Evolutionary conservation across 2,113 vertebrate genomes (phyloP).

Genomic region (Dasyprocta punctata): DNA sequence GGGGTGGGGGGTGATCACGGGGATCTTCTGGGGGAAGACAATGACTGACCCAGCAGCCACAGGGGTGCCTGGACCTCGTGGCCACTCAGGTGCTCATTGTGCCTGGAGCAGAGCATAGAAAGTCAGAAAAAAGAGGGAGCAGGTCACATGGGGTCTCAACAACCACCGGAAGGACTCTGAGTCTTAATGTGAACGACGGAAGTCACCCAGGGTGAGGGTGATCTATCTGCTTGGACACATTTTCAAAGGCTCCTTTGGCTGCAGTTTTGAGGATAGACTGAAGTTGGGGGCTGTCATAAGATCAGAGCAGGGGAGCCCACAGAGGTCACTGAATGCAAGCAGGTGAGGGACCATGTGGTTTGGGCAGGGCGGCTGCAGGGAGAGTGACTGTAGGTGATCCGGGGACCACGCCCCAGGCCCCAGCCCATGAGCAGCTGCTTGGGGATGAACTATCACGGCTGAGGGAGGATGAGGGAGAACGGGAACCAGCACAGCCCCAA

Average conservation of each 20-base stretch:
- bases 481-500: background rate
- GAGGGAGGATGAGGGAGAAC: background rate
- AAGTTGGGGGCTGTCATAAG: background rate
- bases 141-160: background rate
- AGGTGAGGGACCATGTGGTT: background rate
- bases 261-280: background rate
- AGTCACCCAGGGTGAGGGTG: background rate
- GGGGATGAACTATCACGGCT: accelerated
- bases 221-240: too few species aligned
- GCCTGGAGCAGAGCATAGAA: background rate
- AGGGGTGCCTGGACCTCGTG: background rate
- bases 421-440: background rate
- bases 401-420: background rate
- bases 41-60: background rate
- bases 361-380: background rate
- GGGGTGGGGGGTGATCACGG: background rate
- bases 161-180: background rate
- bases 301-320: background rate
- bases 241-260: background rate
- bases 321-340: accelerated
- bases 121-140: background rate
- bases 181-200: background rate
- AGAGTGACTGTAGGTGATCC: too few species aligned
- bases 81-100: accelerated
- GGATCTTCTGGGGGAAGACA: background rate